Evolutionary conservation across 2,797 vertebrate genomes (phyloP), one percentile per base, ranked within the genome.

Genomic region (Nannoperca australis): DNA sequence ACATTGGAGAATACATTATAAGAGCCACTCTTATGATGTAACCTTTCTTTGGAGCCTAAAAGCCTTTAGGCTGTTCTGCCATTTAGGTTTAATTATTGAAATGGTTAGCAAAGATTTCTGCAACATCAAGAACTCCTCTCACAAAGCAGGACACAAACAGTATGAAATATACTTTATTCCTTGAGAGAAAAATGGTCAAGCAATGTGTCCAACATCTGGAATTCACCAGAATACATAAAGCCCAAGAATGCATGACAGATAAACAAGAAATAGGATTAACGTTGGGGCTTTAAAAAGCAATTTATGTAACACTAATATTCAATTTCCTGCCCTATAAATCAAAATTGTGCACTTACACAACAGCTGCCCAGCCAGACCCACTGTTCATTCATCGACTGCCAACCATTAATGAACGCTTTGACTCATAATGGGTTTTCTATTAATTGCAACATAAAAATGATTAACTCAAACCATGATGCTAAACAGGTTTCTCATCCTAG

Each of bases 251-350:
- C 61, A 69, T 83, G 82, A 85, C 61, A 68, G 55, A 71, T 75
- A 80, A 82, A 64, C 61, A 82, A 76, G 56, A 77, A 86, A 87
- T 18, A 64, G 73, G 89, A 91, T 90, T 83, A 90, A 76, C 62
- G 32, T 62, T 44, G 40, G 27, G 40, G 82, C 62, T 72, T 87
- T 76, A 71, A 91, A 88, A 85, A 76, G 69, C 59, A 63, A 78
- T 89, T 85, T 89, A 92, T 88, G 72, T 65, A 86, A 90, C 59
- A 5, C 76, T 69, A 83, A 87, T 79, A 87, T 84, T 77, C 45
- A 67, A 85, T 90, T 87, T 89, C 81, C 86, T 82, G 84, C 42
- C 62, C 63, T 76, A 56, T 71, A 87, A 91, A 90, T 71, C 44
- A 54, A 64, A 85, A 87, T 14, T 45, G 69, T 17, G 72, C 74